Base-by-base conservation (phyloP, 2,888 invertebrate genomes). In the Limnephilus lunatus region DNA sequence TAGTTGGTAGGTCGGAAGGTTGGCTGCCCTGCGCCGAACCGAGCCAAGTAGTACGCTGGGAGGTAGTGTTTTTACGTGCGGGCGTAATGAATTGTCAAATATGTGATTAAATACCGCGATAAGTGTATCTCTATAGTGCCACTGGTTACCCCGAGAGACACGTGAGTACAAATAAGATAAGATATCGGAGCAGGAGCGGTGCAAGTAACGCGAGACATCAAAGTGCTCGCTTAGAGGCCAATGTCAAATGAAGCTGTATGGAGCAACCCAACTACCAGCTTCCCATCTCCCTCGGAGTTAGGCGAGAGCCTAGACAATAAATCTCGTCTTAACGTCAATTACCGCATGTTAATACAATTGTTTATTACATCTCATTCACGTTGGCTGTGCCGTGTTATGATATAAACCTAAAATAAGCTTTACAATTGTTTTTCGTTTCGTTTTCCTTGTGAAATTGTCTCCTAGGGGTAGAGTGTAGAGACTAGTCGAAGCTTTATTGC, bases 61-160 rank as follows among this genome's bases (percentile, higher is more conserved):
- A 83, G 89, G 91, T 91, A 39, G 91, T 91, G 91, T 91, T 91
- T 91, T 91, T 53, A 48, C 89, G 91, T 89, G 88, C 48, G 88
- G 87, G 48, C 81, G 87, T 88, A 80, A 90, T 85, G 92, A 82
- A 88, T 92, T 91, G 92, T 92, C 90, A 91, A 92, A 80, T 89
- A 86, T 90, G 90, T 88, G 90, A 92, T 90, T 83, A 88, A 90
- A 90, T 91, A 80, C n/a, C 53, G 81, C 83, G 92, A 90, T 90
- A 90, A 92, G 92, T 92, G 90, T 88, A 81, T 81, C 44, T 80
- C 48, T 91, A 85, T 80, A 89, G 89, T 91, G 92, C 92, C 86
- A 68, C 85, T 82, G 90, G 83, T 88, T 87, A 44, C 82, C 81
- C 83, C 81, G 48, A 48, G 87, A 92, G 68, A 35, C 87, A 68